Base-by-base conservation (phyloP, 2,113 vertebrate genomes). In the Amia ocellicauda region DNA sequence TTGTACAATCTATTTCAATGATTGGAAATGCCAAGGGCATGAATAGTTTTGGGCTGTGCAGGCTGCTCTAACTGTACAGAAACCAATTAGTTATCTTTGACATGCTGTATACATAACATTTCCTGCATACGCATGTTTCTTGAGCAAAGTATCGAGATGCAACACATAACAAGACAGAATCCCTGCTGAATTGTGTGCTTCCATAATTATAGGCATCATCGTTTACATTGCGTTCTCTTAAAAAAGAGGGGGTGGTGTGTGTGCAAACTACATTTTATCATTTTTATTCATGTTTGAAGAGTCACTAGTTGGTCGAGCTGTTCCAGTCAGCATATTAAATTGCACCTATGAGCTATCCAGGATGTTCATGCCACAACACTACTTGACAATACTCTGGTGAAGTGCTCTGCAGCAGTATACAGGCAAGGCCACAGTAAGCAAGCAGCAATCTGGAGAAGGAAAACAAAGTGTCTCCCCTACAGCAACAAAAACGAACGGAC, bases 31-130 rank as follows among this genome's bases (percentile, higher is more conserved):
- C 54, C 26, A 43, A 27, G 54, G 43, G 29, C 42, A 45, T 16
- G 2, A 4, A 26, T 28, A 14, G 27, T 28, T 47, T 47, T 14
- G 31, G 45, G n/a, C 19, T 19, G 40, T 17, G n/a, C 40, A 49
- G 26, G 45, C 53, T 31, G 42, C 41, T 22, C 62, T 47, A 7
- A 3, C 42, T 40, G 42, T 20, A 17, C 42, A 50, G 19, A 20
- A 31, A 40, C 54, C 55, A 65, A 41, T 65, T 58, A 17, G 22
- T 55, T 58, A 58, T 50, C 49, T 51, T 55, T 65, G 22, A 58
- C 43, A 51, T 19, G 22, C 19, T 58, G 43, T 49, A 27, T 43
- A 27, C 45, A 19, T 54, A 58, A 26, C 27, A 28, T 47, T 49
- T 28, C 49, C 29, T 29, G 22, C 7, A 14, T 28, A n/a, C 40